A percentile compares a stretch with the other conserved stretches of the same genome.
These are phyloP conservation scores for Idaea straminata DNA, from an alignment of 2,888 invertebrate genomes.

Conservation along the genomic window DNA sequence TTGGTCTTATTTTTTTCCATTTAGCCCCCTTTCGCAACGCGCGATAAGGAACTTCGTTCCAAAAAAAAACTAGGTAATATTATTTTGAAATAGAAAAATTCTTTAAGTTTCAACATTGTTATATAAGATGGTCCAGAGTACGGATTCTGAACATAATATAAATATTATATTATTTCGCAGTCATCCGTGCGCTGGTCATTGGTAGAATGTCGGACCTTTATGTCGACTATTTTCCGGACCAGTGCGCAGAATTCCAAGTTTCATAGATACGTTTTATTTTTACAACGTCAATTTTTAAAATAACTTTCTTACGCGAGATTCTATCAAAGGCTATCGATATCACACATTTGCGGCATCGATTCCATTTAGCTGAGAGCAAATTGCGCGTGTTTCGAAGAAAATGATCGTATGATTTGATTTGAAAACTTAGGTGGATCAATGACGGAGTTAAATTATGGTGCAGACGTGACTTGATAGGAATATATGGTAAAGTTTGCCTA, in stretches of 20 bases:
- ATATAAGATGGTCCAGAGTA: neutral
- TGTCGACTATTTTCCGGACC: slow-evolving; percentile 75
- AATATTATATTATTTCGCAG: slow-evolving; percentile 60
- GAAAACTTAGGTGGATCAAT: neutral
- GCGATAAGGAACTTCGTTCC: no score
- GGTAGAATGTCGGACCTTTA: slow-evolving; percentile 70
- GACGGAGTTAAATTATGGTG: neutral
- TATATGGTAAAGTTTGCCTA: neutral
- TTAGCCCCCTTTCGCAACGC: no score
- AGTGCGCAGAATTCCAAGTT: slow-evolving; percentile 66
- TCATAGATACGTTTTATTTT: slow-evolving; percentile 62
- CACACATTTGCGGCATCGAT: neutral
- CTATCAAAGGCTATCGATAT: slow-evolving; percentile 11
- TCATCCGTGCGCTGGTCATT: slow-evolving; percentile 56
- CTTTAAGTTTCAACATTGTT: neutral
- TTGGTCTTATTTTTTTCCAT: no score
- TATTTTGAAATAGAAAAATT: neutral
- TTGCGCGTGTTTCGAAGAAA: neutral
- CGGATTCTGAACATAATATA: slow-evolving; percentile 13
- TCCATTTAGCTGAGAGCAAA: neutral
- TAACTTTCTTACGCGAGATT: slow-evolving; percentile 27
- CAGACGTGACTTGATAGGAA: neutral
- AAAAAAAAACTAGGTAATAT: neutral
- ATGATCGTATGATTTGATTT: neutral
- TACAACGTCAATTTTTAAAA: slow-evolving; percentile 56